Base-by-base conservation (phyloP, 2,797 vertebrate genomes). In the Neosilurus hyrtlii region DNA sequence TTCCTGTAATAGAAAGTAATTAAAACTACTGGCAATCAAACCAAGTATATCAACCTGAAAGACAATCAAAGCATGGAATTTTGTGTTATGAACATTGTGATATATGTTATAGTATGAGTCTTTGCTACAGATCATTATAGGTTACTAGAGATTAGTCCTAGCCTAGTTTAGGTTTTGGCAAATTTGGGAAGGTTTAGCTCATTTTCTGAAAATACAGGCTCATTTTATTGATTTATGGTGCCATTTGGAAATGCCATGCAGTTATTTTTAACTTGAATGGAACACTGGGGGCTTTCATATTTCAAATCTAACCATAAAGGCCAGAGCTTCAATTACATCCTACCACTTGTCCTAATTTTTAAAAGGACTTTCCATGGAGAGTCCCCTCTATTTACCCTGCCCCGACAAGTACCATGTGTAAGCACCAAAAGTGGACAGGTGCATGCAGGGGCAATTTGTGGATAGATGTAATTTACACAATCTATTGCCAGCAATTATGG, bases 401-500 rank as follows among this genome's bases (percentile, higher is more conserved):
- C 66, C 56, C 15, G 16, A 20, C 73, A 56, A 79, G 14, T 57
- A 73, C 24, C 51, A 22, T 14, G 16, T 66, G 49, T 35, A 67
- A 56, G 78, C 63, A 66, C 49, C 49, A 49, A 14, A 26, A 4
- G 4, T 10, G 14, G 51, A 52, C 68, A 80, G 70, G 77, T 80
- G 51, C 35, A 24, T 30, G 24, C 43, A 26, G 3, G 14, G 61
- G 37, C 63, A 77, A 62, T 76, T 84, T 81, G 62, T n/a, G 54
- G 62, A 52, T 22, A 76, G 35, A 15, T 63, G 82, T 72, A 54
- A 68, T 76, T 81, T 61, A 70, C 56, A 16, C 22, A 22, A 81
- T 57, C 63, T n/a, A 81, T 81, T 84, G 83, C 79, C n/a, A 20
- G 79, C 79, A 59, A 63, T 81, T 81, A 54, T 43, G 3, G 51